Percentiles rank a stretch among this genome's conserved stretches.
phyloP scores from a whole-genome alignment of 2,113 vertebrate genomes.

The Kryptolebias marmoratus region DNA sequence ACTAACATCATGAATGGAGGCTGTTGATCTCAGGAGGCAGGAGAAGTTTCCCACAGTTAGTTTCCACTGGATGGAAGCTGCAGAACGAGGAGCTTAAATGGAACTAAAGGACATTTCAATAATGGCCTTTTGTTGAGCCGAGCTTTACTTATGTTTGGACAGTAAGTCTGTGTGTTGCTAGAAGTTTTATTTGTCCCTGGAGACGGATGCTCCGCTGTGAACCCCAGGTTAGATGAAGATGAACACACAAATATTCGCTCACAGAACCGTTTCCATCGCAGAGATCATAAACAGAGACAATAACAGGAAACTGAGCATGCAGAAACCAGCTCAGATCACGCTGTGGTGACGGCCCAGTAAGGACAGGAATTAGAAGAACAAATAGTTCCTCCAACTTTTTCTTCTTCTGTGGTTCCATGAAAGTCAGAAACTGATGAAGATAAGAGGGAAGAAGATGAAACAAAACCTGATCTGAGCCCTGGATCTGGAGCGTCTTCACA shows the following conservation, averaged over 20 bases:
- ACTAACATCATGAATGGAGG: too few relatives aligned
- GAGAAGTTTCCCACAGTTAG: slow-evolving; percentile 62
- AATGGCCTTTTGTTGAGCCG: slow-evolving; percentile 33
- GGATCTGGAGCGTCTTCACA: neutral
- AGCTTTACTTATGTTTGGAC: slow-evolving; percentile 36
- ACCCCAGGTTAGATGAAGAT: slow-evolving; percentile 25
- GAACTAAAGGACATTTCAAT: slow-evolving; percentile 50
- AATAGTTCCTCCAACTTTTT: slow-evolving; percentile 13
- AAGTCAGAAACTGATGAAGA: slow-evolving; percentile 18
- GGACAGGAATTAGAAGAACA: slow-evolving; percentile 26
- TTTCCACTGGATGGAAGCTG: slow-evolving; percentile 56
- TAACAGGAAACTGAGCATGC: slow-evolving; percentile 28
- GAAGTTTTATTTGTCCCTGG: slow-evolving; percentile 18
- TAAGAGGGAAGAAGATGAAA: neutral
- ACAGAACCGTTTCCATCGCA: slow-evolving; percentile 24
- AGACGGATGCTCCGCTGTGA: slow-evolving; percentile 24
- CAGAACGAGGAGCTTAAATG: slow-evolving; percentile 44
- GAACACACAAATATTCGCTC: slow-evolving; percentile 43
- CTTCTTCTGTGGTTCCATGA: slow-evolving; percentile 16
- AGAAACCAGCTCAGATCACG: slow-evolving; percentile 33
- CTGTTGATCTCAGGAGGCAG: slow-evolving; percentile 15
- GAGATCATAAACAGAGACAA: slow-evolving; percentile 45
- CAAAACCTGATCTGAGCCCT: neutral
- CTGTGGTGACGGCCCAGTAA: slow-evolving; percentile 38
- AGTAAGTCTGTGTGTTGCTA: slow-evolving; percentile 22